Evolutionary conservation across 2,113 vertebrate species (phyloP), one percentile per base, ranked within the genome.

Genomic region (Talpa occidentalis): DNA sequence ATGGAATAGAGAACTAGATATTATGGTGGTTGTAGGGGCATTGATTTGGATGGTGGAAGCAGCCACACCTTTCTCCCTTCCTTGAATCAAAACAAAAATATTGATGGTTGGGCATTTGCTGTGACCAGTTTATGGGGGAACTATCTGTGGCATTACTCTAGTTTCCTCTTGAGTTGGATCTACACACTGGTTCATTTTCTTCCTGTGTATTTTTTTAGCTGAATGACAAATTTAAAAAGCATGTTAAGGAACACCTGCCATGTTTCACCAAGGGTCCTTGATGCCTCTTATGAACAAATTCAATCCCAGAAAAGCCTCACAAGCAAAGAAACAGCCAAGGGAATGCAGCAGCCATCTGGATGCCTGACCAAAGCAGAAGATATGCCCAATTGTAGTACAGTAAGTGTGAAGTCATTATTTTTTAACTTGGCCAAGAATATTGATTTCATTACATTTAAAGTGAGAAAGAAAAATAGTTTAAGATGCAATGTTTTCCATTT

Each of bases 391-490:
- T 73, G 60, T 66, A 93, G 76, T 90, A 74, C 2, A 94, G 44
- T 83, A 81, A 83, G 72, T 88, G 52, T 92, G 80, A 87, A 90
- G 32, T 70, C 52, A 66, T 82, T 85, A 79, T n/a, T n/a, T 80
- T 90, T 26, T 49, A 52, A 70, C 62, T 90, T 93, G 76, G 66
- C 54, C 56, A 90, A 47, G 28, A 74, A 52, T 42, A 15, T 92
- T 84, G 54, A 83, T 84, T 94, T 96, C 90, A 95, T 92, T 93
- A 74, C 60, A 69, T 62, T 92, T 95, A 84, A 82, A 60, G 81
- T 76, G 32, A 59, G 21, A 67, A 60, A 49, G 24, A 56, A 64
- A 78, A 93, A 47, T 56, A 26, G n/a, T 17, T 73, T 93, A 87
- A 93, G 80, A 70, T 62, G 44, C 14, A 70, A 49, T 6, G 2